Conservation (phyloP, 2,888 invertebrate genomes). For the Sclerodermus sp. region DNA sequence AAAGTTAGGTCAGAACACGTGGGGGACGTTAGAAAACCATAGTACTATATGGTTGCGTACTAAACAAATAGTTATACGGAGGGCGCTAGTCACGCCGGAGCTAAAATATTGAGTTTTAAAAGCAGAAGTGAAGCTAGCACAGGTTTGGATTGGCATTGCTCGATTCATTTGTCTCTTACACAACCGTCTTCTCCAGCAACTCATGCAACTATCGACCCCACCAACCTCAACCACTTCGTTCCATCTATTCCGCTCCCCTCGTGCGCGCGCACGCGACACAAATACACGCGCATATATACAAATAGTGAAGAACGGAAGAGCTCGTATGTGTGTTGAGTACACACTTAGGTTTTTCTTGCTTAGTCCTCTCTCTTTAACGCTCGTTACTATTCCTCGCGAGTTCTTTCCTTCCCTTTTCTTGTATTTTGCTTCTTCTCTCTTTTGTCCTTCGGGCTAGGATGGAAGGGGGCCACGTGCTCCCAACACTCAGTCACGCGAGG, state of each 20-base stretch:
- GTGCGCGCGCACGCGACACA: not conserved
- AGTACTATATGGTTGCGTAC: too few species aligned
- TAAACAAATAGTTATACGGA: too few species aligned
- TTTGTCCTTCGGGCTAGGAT: not conserved
- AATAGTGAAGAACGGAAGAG: too few species aligned
- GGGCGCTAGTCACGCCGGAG: too few species aligned
- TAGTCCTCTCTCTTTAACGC: not conserved
- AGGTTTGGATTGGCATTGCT: not conserved
- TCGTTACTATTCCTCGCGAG: not conserved
- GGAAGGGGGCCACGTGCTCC: conserved; percentile 19
- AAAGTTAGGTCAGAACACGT: too few species aligned
- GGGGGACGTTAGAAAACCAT: too few species aligned
- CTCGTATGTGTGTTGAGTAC: too few species aligned
- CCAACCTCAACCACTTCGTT: conserved; percentile 10
- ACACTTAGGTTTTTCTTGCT: too few species aligned
- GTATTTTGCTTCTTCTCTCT: not conserved
- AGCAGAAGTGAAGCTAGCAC: too few species aligned
- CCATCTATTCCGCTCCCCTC: conserved; percentile 11
- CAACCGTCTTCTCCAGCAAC: conserved; percentile 33
- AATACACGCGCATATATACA: too few species aligned
- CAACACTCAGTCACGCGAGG: conserved; percentile 30
- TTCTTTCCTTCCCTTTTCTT: too few species aligned
- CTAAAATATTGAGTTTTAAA: too few species aligned
- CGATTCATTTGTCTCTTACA: conserved; percentile 19
- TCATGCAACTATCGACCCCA: conserved; percentile 38